Evolutionary conservation across 2,797 vertebrate genomes (phyloP).

Genomic region (Urocyon cinereoargenteus): DNA sequence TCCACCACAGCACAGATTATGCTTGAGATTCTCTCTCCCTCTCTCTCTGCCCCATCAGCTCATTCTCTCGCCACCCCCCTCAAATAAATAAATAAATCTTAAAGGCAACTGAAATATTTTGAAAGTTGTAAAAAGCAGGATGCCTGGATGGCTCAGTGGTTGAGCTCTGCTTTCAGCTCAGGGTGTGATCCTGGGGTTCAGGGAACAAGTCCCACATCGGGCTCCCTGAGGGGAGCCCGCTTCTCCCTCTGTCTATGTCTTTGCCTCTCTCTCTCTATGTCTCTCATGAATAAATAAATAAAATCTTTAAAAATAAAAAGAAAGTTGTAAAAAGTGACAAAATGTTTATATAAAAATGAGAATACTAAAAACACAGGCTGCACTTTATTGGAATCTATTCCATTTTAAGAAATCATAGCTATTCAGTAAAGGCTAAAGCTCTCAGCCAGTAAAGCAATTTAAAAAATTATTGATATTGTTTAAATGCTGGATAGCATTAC

Average conservation of each 20-base stretch:
- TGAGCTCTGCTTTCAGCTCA: too few species aligned
- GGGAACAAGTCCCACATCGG: too few species aligned
- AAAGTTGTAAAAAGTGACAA: not conserved
- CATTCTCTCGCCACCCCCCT: not conserved
- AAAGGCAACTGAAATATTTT: conserved; percentile 24
- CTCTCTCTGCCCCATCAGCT: not conserved
- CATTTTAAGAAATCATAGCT: conserved; percentile 22
- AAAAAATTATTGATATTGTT: not conserved
- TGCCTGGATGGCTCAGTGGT: too few species aligned
- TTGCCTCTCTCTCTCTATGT: too few species aligned
- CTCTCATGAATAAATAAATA: too few species aligned
- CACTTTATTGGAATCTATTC: not conserved
- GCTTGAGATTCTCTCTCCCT: not conserved
- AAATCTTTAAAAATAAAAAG: not conserved
- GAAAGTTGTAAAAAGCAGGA: not conserved
- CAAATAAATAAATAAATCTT: not conserved
- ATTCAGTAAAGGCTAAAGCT: not conserved
- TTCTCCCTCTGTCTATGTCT: too few species aligned
- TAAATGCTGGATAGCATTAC: not conserved
- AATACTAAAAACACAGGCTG: not conserved
- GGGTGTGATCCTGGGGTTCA: too few species aligned
- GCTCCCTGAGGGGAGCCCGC: too few species aligned
- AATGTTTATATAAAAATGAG: not conserved
- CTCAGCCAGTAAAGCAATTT: not conserved
- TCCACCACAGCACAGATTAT: not conserved